phyloP scores from a whole-genome alignment of 2,888 invertebrate genomes.

The Litoditis marina region DNA sequence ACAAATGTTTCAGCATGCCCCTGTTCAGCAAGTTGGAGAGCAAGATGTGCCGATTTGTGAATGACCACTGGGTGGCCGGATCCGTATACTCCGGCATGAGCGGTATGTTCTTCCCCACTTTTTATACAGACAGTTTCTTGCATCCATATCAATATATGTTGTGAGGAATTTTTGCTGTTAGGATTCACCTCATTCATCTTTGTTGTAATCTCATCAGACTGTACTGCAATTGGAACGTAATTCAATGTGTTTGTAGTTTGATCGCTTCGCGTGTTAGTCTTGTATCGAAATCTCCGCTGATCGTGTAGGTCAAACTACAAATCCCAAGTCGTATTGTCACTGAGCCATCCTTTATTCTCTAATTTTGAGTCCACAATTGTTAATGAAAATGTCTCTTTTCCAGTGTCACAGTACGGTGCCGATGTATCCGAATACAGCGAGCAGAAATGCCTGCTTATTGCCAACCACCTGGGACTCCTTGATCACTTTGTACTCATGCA shows the following conservation, averaged over 20 bases:
- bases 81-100: constrained; percentile 49
- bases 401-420: constrained; percentile 52
- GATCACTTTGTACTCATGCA: constrained; percentile 60
- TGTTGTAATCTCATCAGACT: too few species aligned
- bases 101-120: constrained; percentile 17
- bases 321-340: too few species aligned
- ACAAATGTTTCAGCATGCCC: constrained; percentile 36
- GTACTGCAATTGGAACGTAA: too few species aligned
- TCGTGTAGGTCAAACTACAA: too few species aligned
- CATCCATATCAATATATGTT: neutral
- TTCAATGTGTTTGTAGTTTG: neutral
- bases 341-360: too few species aligned
- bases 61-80: constrained; percentile 56
- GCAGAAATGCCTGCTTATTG: constrained; percentile 46
- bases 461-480: constrained; percentile 57
- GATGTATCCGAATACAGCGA: constrained; percentile 40
- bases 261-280: neutral
- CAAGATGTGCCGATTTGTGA: constrained; percentile 53
- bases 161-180: neutral
- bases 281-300: too few species aligned
- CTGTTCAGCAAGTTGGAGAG: constrained; percentile 53
- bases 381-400: constrained; percentile 14
- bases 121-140: neutral
- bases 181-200: too few species aligned
- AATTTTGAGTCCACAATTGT: too few species aligned